Base-by-base conservation (phyloP, 2,797 vertebrate species). In the Dromococcyx pavoninus region DNA sequence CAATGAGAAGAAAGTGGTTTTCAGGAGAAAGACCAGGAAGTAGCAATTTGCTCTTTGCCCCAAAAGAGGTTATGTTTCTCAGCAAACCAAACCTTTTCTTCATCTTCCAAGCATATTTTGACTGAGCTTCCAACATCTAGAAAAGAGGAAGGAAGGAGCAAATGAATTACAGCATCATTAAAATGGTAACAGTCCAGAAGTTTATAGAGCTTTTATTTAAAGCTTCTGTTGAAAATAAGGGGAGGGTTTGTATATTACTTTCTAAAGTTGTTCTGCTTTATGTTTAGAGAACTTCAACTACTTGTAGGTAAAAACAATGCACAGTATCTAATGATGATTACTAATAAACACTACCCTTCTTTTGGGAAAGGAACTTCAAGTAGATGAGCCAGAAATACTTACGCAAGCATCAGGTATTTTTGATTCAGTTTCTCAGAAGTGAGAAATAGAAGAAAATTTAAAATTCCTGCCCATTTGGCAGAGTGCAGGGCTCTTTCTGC, bases 401-500 rank as follows among this genome's bases (percentile, higher is more conserved):
- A 73, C 2, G 19, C 48, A 92, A 95, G 86, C 83, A 88, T 91
- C 92, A 91, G 88, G 91, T 96, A 91, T 86, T 95, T 94, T 65
- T 70, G 14, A 90, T 88, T 85, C 50, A 3, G 30, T 51, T 91
- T 86, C 89, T 84, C 50, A 35, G 37, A 94, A 93, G 86, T 51
- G 53, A 94, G 82, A 85, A 94, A 84, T 72, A 56, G 48, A 87
- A 92, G 44, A 95, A 14, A 82, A 81, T 56, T 90, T 76, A 3
- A 85, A 81, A 94, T 75, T 86, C 86, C 48, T 91, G 73, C 87
- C 91, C 73, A 62, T 72, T 92, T 94, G 94, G 89, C 91, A 95
- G 80, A 94, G 57, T 39, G 80, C 54, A 53, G 37, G 46, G 48
- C 69, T 93, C 88, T 53, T 67, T 75, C 82, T 91, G 80, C 56